phyloP scores from a whole-genome alignment of 1,140 invertebrate species.

The Holotrichia oblita region DNA sequence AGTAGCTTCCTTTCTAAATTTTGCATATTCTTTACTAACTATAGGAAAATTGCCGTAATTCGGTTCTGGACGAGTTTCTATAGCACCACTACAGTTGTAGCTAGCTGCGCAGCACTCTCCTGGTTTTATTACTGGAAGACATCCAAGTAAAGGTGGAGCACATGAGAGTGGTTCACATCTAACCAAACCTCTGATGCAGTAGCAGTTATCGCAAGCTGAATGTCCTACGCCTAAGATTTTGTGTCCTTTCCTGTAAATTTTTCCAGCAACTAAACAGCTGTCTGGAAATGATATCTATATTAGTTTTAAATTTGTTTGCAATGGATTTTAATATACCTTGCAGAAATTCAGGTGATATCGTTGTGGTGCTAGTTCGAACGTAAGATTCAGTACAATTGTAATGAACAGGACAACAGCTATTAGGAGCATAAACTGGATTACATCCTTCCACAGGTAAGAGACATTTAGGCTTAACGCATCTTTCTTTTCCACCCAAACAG shows the following conservation, averaged over 20 bases:
- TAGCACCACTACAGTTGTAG: constrained; percentile 76
- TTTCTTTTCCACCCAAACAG: constrained; percentile 75
- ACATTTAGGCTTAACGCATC: constrained; percentile 84
- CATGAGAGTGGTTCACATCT: constrained; percentile 81
- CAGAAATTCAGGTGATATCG: constrained; percentile 6
- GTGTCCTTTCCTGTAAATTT: constrained; percentile 76
- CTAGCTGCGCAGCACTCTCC: constrained; percentile 86
- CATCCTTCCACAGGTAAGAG: constrained; percentile 81
- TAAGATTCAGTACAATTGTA: constrained; percentile 75
- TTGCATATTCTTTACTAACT: constrained; percentile 67
- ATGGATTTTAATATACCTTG: not conserved
- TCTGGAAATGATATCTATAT: constrained; percentile 20
- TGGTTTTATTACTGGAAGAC: constrained; percentile 75
- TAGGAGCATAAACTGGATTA: constrained; percentile 71
- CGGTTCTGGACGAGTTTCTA: constrained; percentile 65
- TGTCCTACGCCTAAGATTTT: constrained; percentile 72
- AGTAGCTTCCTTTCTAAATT: constrained; percentile 63
- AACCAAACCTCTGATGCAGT: constrained; percentile 78
- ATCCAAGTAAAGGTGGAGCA: constrained; percentile 77
- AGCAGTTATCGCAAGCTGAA: constrained; percentile 79
- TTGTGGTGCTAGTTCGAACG: constrained; percentile 50
- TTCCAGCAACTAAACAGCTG: constrained; percentile 74
- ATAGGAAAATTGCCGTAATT: constrained; percentile 67
- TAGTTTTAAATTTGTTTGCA: not conserved
- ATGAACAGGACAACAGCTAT: constrained; percentile 83